Percentiles rank a stretch among this genome's conserved stretches.
phyloP scores from a whole-genome alignment of 2,113 vertebrate genomes.

The Sturnus vulgaris region DNA sequence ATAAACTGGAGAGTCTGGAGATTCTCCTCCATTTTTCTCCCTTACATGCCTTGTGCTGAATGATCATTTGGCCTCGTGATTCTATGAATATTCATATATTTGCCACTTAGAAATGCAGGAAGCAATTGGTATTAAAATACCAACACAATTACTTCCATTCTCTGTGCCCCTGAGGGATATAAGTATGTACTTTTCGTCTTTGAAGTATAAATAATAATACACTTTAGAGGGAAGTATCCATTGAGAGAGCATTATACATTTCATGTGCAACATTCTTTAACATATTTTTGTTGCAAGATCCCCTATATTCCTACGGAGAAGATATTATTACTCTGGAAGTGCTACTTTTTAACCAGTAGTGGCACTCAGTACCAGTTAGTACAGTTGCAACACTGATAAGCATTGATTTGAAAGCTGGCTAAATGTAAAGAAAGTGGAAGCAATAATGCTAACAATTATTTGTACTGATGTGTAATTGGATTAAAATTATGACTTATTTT shows the following conservation, averaged over 20 bases:
- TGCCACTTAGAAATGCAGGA: conserved; percentile 29
- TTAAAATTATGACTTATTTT: not conserved
- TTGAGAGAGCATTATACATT: not conserved
- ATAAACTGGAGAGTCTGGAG: not conserved
- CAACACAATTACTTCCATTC: conserved; percentile 21
- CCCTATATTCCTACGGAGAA: not conserved
- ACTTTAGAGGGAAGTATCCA: not conserved
- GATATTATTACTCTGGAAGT: not conserved
- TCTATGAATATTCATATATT: conserved; percentile 51
- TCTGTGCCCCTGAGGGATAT: not conserved
- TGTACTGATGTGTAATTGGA: not conserved
- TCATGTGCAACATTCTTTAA: not conserved
- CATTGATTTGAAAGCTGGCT: not conserved
- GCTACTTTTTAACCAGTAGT: not conserved
- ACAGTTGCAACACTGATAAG: not conserved
- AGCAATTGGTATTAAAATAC: conserved; percentile 55
- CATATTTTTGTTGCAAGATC: not conserved
- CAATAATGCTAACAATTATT: not conserved
- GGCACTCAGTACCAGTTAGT: not conserved
- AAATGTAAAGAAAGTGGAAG: not conserved
- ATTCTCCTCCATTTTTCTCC: not conserved
- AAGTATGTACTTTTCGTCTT: not conserved
- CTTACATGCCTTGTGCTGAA: not conserved
- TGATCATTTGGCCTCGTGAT: conserved; percentile 2
- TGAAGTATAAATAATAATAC: conserved; percentile 29